Evolutionary conservation across 2,113 vertebrate species (phyloP).

Genomic region (Salvelinus namaycush): DNA sequence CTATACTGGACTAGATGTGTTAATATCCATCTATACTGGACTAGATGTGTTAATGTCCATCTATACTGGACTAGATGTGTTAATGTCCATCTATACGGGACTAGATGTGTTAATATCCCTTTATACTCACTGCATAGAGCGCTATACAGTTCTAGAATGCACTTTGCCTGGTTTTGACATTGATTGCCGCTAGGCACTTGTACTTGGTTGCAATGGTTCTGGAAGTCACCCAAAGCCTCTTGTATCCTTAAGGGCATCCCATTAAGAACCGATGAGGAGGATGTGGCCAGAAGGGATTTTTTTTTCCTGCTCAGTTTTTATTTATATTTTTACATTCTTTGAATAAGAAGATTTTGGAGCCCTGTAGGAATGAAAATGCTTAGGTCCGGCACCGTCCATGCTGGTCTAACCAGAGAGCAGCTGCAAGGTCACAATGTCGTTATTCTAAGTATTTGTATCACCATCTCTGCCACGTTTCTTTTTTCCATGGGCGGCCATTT

Average conservation of each 20-base stretch:
- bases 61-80: too few relatives aligned
- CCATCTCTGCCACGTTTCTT: too few relatives aligned
- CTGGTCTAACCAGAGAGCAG: constrained; percentile 29
- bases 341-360: neutral
- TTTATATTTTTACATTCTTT: constrained; percentile 21
- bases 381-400: constrained; percentile 34
- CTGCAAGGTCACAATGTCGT: too few relatives aligned
- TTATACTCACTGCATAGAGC: too few relatives aligned
- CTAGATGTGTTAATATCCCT: too few relatives aligned
- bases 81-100: too few relatives aligned
- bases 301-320: constrained; percentile 22
- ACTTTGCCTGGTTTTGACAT: constrained; percentile 34
- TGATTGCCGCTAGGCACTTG: constrained; percentile 33
- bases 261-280: neutral
- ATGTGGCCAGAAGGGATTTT: constrained; percentile 22
- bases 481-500: constrained; percentile 43
- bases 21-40: too few relatives aligned
- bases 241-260: neutral
- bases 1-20: too few relatives aligned
- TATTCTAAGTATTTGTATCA: too few relatives aligned
- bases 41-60: too few relatives aligned
- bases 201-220: constrained; percentile 28
- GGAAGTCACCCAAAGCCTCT: constrained; percentile 25
- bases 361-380: neutral
- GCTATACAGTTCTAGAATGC: too few relatives aligned